Percentiles rank a stretch among this genome's conserved stretches.
phyloP scores from a whole-genome alignment of 2,113 vertebrate species.

The Equus przewalskii region DNA sequence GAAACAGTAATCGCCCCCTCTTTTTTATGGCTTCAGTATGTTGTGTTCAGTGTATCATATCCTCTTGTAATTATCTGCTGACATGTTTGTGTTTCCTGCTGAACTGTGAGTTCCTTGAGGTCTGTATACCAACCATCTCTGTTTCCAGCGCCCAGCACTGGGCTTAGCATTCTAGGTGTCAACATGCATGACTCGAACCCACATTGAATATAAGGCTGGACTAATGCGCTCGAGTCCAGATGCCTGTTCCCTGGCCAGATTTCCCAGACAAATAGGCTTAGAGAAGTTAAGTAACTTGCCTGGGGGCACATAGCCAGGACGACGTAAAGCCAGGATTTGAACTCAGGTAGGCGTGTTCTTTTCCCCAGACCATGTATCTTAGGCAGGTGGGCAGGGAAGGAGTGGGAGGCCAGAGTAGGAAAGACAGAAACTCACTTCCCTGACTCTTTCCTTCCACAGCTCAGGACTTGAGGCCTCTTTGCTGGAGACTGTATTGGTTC shows the following conservation, averaged over 20 bases:
- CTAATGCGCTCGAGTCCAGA: neutral
- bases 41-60: neutral
- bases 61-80: conserved; percentile 30
- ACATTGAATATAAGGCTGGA: neutral
- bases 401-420: neutral
- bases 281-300: conserved; percentile 17
- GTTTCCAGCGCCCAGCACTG: neutral
- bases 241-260: neutral
- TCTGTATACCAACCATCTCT: neutral
- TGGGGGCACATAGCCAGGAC: conserved; percentile 16
- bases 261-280: conserved; percentile 40
- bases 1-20: conserved; percentile 29
- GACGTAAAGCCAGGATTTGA: conserved; percentile 56
- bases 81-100: conserved; percentile 22
- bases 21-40: conserved; percentile 42
- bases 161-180: neutral
- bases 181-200: neutral
- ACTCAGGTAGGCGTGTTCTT: neutral
- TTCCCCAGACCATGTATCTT: neutral
- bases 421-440: neutral
- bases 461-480: neutral
- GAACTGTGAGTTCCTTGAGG: neutral
- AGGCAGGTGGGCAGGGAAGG: neutral
- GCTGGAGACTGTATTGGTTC: neutral
- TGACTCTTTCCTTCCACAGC: neutral